Base-by-base conservation (phyloP, 2,888 invertebrate genomes). In the Ptycholaimellus sp. region DNA sequence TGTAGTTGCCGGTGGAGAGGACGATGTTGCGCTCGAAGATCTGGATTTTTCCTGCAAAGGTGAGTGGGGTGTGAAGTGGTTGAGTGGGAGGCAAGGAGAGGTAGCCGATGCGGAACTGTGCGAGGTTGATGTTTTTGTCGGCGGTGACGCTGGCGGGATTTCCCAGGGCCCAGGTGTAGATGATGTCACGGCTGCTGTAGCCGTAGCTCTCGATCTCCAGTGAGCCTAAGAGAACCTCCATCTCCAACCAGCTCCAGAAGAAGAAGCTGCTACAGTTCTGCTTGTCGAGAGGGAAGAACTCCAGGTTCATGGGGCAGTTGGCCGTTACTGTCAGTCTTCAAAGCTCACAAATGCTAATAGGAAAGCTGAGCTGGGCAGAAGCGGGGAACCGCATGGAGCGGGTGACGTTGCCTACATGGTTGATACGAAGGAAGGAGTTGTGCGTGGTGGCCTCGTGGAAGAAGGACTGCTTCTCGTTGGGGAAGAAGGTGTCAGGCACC, bases 181-280 rank as follows among this genome's bases (percentile, higher is more conserved):
- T 45, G 29, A 60, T 57, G 42, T 59, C 60, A 22, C 47, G 49
- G 16, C 53, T 55, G 16, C 53, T 53, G 45, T 60, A 59, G n/a
- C 60, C 54, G 41, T 54, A 54, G 33, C 49, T 50, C 47, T 52
- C 39, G 39, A 51, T 23, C n/a, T n/a, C n/a, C n/a, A n/a, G n/a
- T n/a, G n/a, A n/a, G n/a, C n/a, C n/a, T n/a, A n/a, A n/a, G n/a
- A n/a, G n/a, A n/a, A n/a, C n/a, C n/a, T n/a, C n/a, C n/a, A n/a
- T n/a, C n/a, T n/a, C n/a, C n/a, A n/a, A n/a, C n/a, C n/a, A n/a
- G n/a, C n/a, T n/a, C n/a, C n/a, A n/a, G n/a, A n/a, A n/a, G n/a
- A n/a, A n/a, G n/a, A n/a, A n/a, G n/a, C n/a, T n/a, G n/a, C n/a
- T n/a, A n/a, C 51, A 37, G 48, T 50, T 52, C 30, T 39, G 39